Base-by-base conservation (phyloP, 2,113 vertebrate genomes). In the Neodon shergylaensis region DNA sequence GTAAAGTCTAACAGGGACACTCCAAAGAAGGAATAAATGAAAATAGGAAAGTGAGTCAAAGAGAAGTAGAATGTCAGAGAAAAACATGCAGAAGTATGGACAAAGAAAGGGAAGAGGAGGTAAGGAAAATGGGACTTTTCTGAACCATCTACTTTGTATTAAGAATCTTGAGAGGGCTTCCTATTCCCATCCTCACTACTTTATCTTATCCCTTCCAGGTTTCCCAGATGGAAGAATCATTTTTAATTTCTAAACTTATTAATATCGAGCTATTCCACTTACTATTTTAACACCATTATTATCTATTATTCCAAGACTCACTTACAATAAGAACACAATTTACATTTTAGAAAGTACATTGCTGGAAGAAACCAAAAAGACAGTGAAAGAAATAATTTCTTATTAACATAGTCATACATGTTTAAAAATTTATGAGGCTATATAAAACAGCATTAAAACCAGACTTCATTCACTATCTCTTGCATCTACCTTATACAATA, bases 401-500 rank as follows among this genome's bases (percentile, higher is more conserved):
- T 5, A 91, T 52, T 92, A 78, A 90, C 21, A 47, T 47, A 94
- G 54, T 91, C n/a, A 92, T 36, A 95, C 49, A 89, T 58, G 17
- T 72, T 92, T 79, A 91, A 84, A 19, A 90, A 91, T 76, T 82
- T n/a, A 91, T 72, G 5, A 17, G 19, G 70, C 42, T 78, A 22
- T 26, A 95, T 89, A 91, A 78, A 2, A 36, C 26, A 47, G 91
- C 10, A 83, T 93, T 84, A 76, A 92, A 92, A 10, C 13, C n/a
- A 94, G 82, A 12, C 73, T 70, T 94, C 74, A 93, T 21, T 63
- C 66, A 88, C 44, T 19, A 84, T 93, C 49, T 92, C 52, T 91
- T 96, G n/a, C 7, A 94, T 42, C 73, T 94, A n/a, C 17, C 81
- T 85, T 92, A 52, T 94, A 88, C 54, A 94, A 39, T 88, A 96